Base-by-base conservation (phyloP, 2,797 vertebrate genomes). In the Geotrypetes seraphini region DNA sequence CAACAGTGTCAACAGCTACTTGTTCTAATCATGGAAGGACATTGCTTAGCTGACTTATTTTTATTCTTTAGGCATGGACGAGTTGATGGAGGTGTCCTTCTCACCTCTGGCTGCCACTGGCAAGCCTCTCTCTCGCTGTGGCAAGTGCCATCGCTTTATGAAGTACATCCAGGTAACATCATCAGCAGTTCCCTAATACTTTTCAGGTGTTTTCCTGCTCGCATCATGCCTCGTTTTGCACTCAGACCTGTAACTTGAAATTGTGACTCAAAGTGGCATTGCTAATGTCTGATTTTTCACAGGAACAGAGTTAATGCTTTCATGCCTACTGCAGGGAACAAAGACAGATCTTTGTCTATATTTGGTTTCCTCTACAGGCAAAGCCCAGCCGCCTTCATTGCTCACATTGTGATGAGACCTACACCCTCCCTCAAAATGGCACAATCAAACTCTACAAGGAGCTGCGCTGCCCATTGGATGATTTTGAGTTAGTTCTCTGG, bases 81-180 rank as follows among this genome's bases (percentile, higher is more conserved):
- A 99, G 52, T 45, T 97, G 54, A 99, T 99, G 95, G 95, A 99
- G 59, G 94, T 97, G 19, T 97, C 95, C 9, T 99, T 99, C 58
- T 99, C 93, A 0, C 94, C 95, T 3, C 85, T 99, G 28, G 94
- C 95, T 27, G 89, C 86, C 33, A 78, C 84, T 0, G 95, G 95
- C 28, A 99, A 97, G 57, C 95, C 94, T 2, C 78, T 96, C 19
- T 97, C 95, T 7, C 93, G 94, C 53, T 99, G 94, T 20, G 95
- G 95, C 3, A 99, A 96, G 67, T 99, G 95, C 43, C 93, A 90
- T 61, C 92, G 95, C 41, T 99, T 96, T 71, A 97, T 98, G 95
- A 99, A 97, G 60, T 99, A 95, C 53, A 97, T 99, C 56, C 95
- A 96, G 89, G 95, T 97, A 44, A 69, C n/a, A n/a, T n/a, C n/a